Conservation (phyloP, 2,888 invertebrate genomes). For the Troilus luridus region DNA sequence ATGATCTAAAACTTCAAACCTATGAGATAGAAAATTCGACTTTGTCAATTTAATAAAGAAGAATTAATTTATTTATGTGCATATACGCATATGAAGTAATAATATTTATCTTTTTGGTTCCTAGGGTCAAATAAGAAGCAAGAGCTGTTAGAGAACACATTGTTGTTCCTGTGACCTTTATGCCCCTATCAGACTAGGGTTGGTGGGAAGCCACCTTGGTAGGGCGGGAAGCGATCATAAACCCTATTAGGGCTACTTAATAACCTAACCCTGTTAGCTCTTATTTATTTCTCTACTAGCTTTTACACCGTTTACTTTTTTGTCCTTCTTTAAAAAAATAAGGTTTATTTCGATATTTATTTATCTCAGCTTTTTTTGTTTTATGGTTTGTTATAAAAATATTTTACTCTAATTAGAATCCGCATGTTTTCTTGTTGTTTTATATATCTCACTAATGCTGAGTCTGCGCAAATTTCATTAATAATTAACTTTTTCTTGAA, state of each 20-base stretch:
- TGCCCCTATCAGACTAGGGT: background rate
- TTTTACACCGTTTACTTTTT: background rate
- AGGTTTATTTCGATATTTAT: background rate
- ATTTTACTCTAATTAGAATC: background rate
- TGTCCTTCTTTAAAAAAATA: background rate
- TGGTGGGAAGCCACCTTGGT: background rate
- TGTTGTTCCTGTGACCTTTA: background rate
- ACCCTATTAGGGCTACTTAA: conserved; percentile 25
- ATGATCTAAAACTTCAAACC: background rate
- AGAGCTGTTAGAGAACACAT: background rate
- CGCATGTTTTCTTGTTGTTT: background rate
- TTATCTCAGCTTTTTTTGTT: background rate
- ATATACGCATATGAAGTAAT: background rate
- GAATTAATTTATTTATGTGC: too few species aligned
- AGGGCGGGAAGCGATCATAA: conserved; percentile 7
- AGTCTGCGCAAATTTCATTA: background rate
- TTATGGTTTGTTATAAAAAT: background rate
- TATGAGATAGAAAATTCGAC: background rate
- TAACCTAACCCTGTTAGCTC: conserved; percentile 2
- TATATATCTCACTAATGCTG: background rate
- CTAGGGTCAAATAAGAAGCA: background rate
- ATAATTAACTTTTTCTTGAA: background rate
- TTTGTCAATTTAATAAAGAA: too few species aligned
- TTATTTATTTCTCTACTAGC: background rate
- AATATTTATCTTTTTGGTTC: background rate